phyloP scores from a whole-genome alignment of 2,888 invertebrate genomes.

The Cosmia trapezina region DNA sequence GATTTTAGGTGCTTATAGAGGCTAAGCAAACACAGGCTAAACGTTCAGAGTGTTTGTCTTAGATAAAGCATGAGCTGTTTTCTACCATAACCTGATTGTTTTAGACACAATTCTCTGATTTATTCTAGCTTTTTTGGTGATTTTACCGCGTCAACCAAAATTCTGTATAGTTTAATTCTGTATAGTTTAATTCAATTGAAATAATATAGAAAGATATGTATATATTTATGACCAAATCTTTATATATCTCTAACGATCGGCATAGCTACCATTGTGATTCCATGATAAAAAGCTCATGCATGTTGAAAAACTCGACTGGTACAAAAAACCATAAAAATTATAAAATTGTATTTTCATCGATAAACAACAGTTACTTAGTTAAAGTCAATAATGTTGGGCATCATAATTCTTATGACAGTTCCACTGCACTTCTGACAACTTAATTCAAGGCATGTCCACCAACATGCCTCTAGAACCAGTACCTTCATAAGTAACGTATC shows the following conservation, averaged over 20 bases:
- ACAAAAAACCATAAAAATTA: neutral
- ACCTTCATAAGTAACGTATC: conserved; percentile 17
- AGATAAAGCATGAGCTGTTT: neutral
- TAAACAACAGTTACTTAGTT: conserved; percentile 6
- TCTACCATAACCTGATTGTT: neutral
- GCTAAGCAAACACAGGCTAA: conserved; percentile 3
- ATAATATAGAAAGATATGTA: neutral
- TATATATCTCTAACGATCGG: too few relatives aligned
- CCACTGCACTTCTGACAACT: conserved; percentile 17
- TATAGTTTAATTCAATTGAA: neutral
- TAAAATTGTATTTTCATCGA: neutral
- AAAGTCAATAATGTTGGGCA: conserved; percentile 10
- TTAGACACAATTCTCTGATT: neutral
- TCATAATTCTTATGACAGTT: conserved; percentile 29
- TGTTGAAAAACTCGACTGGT: neutral
- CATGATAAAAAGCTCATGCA: neutral
- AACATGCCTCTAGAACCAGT: conserved; percentile 13
- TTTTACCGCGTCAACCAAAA: too few relatives aligned
- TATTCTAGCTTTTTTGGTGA: too few relatives aligned
- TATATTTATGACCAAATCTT: neutral
- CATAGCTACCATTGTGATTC: neutral
- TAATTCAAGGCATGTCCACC: conserved; percentile 38
- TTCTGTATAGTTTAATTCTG: too few relatives aligned
- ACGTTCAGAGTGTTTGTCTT: conserved; percentile 10
- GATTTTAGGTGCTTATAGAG: conserved; percentile 28